Conservation (phyloP, 2,113 vertebrate species). For the Brachypodius melanocephalos region DNA sequence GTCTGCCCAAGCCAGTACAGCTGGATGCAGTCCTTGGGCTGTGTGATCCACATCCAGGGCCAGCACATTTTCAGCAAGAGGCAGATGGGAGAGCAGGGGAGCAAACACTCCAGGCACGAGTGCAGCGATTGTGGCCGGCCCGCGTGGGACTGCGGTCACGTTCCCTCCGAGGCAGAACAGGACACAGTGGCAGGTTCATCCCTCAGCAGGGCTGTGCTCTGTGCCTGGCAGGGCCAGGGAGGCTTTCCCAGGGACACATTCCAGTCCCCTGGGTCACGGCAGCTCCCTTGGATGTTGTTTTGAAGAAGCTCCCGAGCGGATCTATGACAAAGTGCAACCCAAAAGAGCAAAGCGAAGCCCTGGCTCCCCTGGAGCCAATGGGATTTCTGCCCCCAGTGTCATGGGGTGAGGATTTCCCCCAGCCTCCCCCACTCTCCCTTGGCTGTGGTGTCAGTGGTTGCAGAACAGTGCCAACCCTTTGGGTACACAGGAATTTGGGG, state of each 20-base stretch:
- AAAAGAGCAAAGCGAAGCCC: not conserved
- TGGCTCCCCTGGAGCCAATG: rapidly evolving
- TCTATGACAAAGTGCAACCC: not conserved
- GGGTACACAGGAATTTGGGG: not conserved
- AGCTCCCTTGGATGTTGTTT: not conserved
- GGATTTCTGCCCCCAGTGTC: not conserved
- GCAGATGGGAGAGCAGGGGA: not conserved
- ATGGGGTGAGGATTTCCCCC: not conserved
- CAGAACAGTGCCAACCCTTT: rapidly evolving
- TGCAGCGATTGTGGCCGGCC: rapidly evolving
- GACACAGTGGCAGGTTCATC: not conserved
- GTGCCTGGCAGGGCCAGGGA: not conserved
- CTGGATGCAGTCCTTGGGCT: not conserved
- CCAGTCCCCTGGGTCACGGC: not conserved
- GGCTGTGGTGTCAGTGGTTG: not conserved
- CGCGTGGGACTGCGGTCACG: not conserved
- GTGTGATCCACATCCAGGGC: not conserved
- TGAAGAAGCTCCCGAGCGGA: not conserved
- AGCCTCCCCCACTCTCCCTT: not conserved
- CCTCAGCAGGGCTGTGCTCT: not conserved
- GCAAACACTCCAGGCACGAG: rapidly evolving
- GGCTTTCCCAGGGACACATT: conserved; percentile 34
- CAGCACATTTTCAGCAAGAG: not conserved
- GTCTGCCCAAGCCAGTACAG: not conserved
- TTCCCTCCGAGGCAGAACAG: not conserved